A percentile compares a stretch with the other conserved stretches of the same genome.
These are phyloP conservation scores for Andrena marginata DNA, from an alignment of 2,888 invertebrate genomes.

Conservation along the genomic window DNA sequence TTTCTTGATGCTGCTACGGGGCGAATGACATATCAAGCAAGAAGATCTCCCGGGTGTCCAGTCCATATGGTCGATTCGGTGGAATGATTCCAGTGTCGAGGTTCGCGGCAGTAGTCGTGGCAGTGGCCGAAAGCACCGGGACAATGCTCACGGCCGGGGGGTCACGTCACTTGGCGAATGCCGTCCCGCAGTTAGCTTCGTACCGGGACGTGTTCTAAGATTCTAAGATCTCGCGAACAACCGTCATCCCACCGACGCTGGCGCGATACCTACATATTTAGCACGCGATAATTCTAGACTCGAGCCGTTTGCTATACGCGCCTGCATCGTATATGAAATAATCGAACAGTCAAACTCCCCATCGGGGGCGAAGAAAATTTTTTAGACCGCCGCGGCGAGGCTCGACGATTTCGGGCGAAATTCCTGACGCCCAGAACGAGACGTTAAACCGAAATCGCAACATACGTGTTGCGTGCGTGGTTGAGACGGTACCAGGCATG, in stretches of 20 bases:
- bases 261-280: background rate
- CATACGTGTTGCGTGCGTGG: constrained; percentile 82
- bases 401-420: constrained; percentile 24
- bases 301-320: background rate
- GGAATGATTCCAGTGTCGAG: constrained; percentile 63
- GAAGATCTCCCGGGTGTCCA: constrained; percentile 79
- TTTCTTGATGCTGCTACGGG: constrained; percentile 26
- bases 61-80: constrained; percentile 77
- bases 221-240: constrained; percentile 74
- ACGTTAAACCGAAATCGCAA: constrained; percentile 76
- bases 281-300: background rate
- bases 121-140: constrained; percentile 73
- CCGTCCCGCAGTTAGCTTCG: constrained; percentile 72
- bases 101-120: constrained; percentile 71
- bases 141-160: constrained; percentile 80
- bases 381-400: background rate
- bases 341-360: background rate
- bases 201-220: constrained; percentile 74
- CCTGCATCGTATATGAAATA: background rate
- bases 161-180: constrained; percentile 76
- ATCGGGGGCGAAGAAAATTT: background rate
- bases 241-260: constrained; percentile 51
- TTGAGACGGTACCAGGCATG: constrained; percentile 82
- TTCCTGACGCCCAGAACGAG: constrained; percentile 59
- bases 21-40: constrained; percentile 74